These are phyloP conservation scores for Machaerirhynchus nigripectus DNA, from an alignment of 2,113 vertebrate genomes.

Conservation along the genomic window DNA sequence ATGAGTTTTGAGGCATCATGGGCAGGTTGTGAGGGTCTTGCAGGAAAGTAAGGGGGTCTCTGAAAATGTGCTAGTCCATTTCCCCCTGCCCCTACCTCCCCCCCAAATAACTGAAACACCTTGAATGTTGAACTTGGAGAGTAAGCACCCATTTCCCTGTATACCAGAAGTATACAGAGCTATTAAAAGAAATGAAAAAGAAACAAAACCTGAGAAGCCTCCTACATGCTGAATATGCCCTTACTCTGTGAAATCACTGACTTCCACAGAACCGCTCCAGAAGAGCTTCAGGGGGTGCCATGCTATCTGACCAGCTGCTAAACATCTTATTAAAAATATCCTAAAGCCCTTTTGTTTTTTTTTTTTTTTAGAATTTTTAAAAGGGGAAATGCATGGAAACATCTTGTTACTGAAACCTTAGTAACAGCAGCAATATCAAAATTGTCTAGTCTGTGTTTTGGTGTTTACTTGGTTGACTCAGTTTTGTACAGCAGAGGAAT, in stretches of 20 bases:
- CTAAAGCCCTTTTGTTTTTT: rapidly evolving
- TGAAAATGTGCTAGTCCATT: neutral
- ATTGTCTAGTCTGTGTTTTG: neutral
- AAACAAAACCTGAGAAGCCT: neutral
- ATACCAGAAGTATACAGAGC: neutral
- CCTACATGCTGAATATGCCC: neutral
- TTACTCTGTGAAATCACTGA: neutral
- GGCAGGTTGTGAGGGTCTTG: neutral
- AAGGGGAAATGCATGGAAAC: neutral
- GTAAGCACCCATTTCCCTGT: neutral
- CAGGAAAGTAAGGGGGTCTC: neutral
- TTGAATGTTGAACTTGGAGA: neutral
- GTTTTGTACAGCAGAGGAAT: neutral
- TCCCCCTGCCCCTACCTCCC: rapidly evolving
- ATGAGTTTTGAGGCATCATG: neutral
- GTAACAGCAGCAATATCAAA: neutral
- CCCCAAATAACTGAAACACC: neutral
- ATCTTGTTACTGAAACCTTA: neutral
- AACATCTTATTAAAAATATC: neutral
- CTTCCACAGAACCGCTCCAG: neutral
- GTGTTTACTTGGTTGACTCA: neutral
- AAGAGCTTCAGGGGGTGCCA: neutral
- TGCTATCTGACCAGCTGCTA: neutral
- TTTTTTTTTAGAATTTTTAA: neutral
- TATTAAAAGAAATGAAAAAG: neutral